Base-by-base conservation (phyloP, 2,888 invertebrate species). In the Allophyes oxyacanthae region DNA sequence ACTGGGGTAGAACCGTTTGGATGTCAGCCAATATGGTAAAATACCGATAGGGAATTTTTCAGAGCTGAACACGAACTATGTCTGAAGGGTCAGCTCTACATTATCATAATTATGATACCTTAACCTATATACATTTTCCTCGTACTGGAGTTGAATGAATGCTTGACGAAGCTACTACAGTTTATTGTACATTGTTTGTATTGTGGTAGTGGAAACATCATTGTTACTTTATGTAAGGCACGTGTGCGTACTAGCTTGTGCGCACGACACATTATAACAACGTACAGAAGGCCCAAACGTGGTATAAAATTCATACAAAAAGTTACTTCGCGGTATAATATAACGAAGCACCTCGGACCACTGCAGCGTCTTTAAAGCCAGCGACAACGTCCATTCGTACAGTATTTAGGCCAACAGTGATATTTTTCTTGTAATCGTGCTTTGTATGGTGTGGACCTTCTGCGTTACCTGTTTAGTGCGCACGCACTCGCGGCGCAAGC, bases 121-220 rank as follows among this genome's bases (percentile, higher is more conserved):
- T 8, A 28, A 28, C 28, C 28, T 8, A 28, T 28, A 28, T 20
- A 28, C 28, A 30, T 38, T n/a, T 30, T 45, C 26, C 15, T 1
- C 14, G 50, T 33, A 46, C 6, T 28, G 30, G 41, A 46, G 13
- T n/a, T 51, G 50, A 65, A 72, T 58, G 43, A 66, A 48, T 65
- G 20, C 20, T 72, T 65, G 45, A 43, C 10, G 50, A 46, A 50
- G 20, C 15, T 33, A 28, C 34, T 14, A 20, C 34, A 36, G 36
- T 40, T 59, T 71, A 49, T 36, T 43, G 71, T 52, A 14, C 50
- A 48, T 62, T 59, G 72, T 70, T 50, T 40, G 33, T 34, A 34
- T 38, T 34, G 53, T n/a, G 10, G 48, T 41, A 20, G 26, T 51
- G 33, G 34, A 46, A 38, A 72, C 73, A 75, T 51, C 56, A 45